A percentile compares a stretch with the other conserved stretches of the same genome.
These are phyloP conservation scores for Rhimphoctona megacephalus DNA, from an alignment of 2,888 invertebrate genomes.

Conservation along the genomic window DNA sequence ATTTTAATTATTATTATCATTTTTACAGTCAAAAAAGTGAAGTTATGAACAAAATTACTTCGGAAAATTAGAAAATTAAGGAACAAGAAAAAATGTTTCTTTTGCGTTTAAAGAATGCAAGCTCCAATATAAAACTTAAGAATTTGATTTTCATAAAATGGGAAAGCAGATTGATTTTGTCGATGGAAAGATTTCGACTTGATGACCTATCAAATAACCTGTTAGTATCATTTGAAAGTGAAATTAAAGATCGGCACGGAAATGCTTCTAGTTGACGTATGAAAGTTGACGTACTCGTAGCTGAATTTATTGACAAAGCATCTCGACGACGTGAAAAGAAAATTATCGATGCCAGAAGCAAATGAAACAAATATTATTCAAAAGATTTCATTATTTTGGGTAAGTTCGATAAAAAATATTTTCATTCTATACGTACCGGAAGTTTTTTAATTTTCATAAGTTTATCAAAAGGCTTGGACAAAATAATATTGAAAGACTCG, in stretches of 20 bases:
- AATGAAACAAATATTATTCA: background rate
- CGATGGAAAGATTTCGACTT: background rate
- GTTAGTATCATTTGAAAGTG: conserved; percentile 7
- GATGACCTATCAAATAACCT: background rate
- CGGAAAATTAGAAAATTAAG: background rate
- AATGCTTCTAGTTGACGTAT: background rate
- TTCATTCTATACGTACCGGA: background rate
- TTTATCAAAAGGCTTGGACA: background rate
- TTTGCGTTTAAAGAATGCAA: background rate
- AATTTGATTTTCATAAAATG: background rate
- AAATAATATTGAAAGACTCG: background rate
- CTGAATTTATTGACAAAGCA: background rate
- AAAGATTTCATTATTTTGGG: background rate
- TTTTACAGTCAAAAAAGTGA: too few species aligned
- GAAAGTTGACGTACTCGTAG: background rate
- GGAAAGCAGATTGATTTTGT: background rate
- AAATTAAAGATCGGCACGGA: background rate
- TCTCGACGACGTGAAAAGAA: background rate
- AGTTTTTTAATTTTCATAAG: background rate
- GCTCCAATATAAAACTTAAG: background rate
- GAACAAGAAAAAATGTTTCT: too few species aligned
- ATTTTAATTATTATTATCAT: too few species aligned
- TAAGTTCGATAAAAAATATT: background rate
- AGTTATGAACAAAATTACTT: background rate
- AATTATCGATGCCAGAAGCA: background rate